Evolutionary conservation across 53 echinoderm and acorn worm genomes (phyloP), one percentile per base, ranked within the genome.

Genomic region (Stichopus horrens): DNA sequence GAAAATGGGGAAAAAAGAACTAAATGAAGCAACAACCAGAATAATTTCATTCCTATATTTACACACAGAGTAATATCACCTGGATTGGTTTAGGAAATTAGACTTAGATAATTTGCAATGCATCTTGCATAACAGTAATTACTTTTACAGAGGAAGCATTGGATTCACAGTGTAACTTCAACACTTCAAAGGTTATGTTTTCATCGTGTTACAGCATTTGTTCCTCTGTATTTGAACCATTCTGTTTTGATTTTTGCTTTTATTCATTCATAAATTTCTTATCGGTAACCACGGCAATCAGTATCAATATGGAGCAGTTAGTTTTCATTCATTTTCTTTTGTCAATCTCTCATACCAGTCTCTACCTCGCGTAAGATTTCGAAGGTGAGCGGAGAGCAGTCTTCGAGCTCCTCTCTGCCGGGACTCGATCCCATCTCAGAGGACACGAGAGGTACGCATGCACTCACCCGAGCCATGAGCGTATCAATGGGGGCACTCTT

Each of bases 371-470:
- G 83, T 23, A 83, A 83, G 23, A 59, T 57, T 19, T 83, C 83
- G 37, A 83, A 58, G 83, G 21, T 83, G 55, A n/a, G 55, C n/a
- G 84, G 84, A 67, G 84, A 84, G 59, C 65, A 58, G 65, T 5
- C 65, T 23, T 84, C 84, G 21, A 67, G 84, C 58, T 84, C 84
- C 67, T 84, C 84, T 22, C 37, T 84, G 84, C 84, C 84, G 22
- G 84, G 84, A 22, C 84, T 84, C 23, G 84, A 84, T 20, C 67
- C 84, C 37, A 67, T 84, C 84, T 60, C 84, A 65, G 84, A 84
- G 65, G 84, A 84, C 5, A 13, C 18, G 16, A 84, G 53, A 84
- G 84, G 84, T 84, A 84, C 20, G 84, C n/a, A 18, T 71, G 71
- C n/a, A 71, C 18, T 7, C 71, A 16, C 18, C 37, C 2, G 37